Evolutionary conservation across 1,140 invertebrate species (phyloP), one percentile per base, ranked within the genome.

Genomic region (Drosophila kanapiae): DNA sequence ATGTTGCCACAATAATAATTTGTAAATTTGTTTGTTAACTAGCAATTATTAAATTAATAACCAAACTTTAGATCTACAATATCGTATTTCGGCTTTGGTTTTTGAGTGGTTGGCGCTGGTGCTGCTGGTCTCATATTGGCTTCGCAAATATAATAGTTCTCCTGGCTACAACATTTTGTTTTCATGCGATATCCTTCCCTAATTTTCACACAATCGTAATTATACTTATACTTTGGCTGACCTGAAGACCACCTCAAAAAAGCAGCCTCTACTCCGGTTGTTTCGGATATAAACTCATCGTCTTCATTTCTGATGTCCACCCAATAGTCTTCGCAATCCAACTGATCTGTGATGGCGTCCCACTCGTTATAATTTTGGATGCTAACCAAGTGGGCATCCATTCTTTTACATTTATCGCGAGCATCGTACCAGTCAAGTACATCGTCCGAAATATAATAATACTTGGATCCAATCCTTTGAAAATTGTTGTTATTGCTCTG

Each of bases 131-230:
- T 54, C 9, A 3, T 37, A 16, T 35, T 14, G 51, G 51, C 11
- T 14, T 54, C 51, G 18, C 51, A 37, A 37, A 54, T 54, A 54
- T 14, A 54, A 54, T 37, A 23, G 13, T 37, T 54, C 1, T 23
- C 18, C 18, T 54, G 16, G 8, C 33, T 54, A 13, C 51, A 54
- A 23, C 23, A 37, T 14, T 37, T 37, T 7, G 51, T 54, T 23
- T 23, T 37, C 51, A 54, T 54, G 13, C 4, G 1, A 54, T 2
- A 37, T 23, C 1, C 2, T 9, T 0, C 9, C 33, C 6, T 16
- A 0, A 54, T 16, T 16, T 54, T 54, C 1, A 54, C 51, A 14
- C 51, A 54, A 0, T 54, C 16, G 23, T 18, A 18, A 14, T 18
- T 4, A 14, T 9, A 0, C 6, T 0, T 0, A 18, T 6, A 6